Evolutionary conservation across 2,113 vertebrate genomes (phyloP).

Genomic region (Capreolus pygargus): DNA sequence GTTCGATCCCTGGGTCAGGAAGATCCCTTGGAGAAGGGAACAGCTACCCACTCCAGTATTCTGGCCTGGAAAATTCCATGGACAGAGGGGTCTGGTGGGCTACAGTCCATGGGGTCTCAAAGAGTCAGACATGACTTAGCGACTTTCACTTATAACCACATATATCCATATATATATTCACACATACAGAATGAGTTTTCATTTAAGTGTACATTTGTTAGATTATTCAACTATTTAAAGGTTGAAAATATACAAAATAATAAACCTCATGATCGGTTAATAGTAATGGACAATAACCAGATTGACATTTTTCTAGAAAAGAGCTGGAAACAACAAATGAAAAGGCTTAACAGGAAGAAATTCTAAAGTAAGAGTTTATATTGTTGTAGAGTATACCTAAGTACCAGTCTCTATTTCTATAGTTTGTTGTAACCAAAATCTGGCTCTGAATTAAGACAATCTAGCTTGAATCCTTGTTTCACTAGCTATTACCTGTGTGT

Average conservation of each 20-base stretch:
- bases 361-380: neutral
- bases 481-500: neutral
- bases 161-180: neutral
- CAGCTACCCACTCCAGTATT: neutral
- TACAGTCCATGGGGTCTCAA: neutral
- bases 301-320: neutral
- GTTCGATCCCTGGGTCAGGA: neutral
- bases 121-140: rapidly evolving
- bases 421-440: neutral
- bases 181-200: neutral
- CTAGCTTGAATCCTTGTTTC: neutral
- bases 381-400: neutral
- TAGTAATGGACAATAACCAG: neutral
- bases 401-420: neutral
- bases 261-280: neutral
- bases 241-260: neutral
- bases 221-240: neutral
- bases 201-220: neutral
- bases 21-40: neutral
- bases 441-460: neutral
- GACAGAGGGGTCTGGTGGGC: neutral
- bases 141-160: neutral
- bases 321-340: neutral
- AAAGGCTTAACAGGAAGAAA: neutral
- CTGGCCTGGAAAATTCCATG: neutral